Base-by-base conservation (phyloP, 2,113 vertebrate genomes). In the Phalacrocorax carbo region DNA sequence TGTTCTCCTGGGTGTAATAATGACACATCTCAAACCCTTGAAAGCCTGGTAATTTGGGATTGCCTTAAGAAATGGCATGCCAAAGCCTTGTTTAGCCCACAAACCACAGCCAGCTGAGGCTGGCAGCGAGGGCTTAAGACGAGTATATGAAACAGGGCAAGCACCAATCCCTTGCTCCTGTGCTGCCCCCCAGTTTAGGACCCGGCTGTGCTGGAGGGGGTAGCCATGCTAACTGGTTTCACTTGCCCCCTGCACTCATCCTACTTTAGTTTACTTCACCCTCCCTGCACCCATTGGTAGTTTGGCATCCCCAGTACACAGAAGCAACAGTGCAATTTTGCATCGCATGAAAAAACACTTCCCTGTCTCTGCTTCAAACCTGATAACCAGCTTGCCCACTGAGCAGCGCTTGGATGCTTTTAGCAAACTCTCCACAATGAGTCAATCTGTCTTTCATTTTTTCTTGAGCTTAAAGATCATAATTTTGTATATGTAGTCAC, bases 371-470 rank as follows among this genome's bases (percentile, higher is more conserved):
- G 0, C 65, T 91, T 55, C 65, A 82, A 15, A 64, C 54, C 42
- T 48, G 76, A 42, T 66, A 75, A n/a, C 51, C 54, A 82, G 65
- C 48, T 64, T 95, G 77, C 61, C 38, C 54, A 38, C 57, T 66
- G 76, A 83, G 42, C 44, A 90, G 38, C 0, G 0, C 21, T 66
- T 40, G 60, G 91, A 42, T 86, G 76, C 54, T 87, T 89, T 94
- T 48, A 82, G 73, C 48, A 95, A 69, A 73, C 72, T 40, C 85
- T 90, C 49, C 44, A 52, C 51, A 94, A 23, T 76, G 81, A 85
- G 36, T 96, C 87, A 91, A 90, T 23, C 42, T 87, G 61, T 82
- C 90, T 87, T 83, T 71, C 42, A 42, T 61, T 93, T 78, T 81
- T 57, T 85, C 44, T 61, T 85, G 52, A 89, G 81, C 29, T 72